Conservation (phyloP, 1,140 invertebrate genomes). For the Steinernema khuongi region DNA sequence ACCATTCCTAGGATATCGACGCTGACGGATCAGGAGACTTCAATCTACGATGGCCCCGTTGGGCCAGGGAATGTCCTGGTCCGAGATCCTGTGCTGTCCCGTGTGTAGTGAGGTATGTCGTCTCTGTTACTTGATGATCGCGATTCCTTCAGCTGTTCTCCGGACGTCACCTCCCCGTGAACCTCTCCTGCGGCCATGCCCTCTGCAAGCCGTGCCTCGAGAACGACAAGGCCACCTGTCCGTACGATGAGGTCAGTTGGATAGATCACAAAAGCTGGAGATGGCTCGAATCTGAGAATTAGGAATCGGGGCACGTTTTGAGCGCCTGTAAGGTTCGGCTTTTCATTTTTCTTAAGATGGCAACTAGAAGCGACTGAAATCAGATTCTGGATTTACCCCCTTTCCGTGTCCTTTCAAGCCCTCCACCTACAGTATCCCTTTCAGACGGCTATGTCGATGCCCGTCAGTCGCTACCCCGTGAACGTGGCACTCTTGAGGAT, state of each 20-base stretch:
- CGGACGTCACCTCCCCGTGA: constrained; percentile 39
- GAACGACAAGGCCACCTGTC: constrained; percentile 6
- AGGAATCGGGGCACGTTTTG: too few relatives aligned
- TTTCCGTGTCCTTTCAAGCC: background rate
- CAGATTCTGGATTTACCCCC: too few relatives aligned
- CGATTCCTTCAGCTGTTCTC: constrained; percentile 42
- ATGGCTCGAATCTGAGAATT: too few relatives aligned
- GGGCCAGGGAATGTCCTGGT: constrained; percentile 42
- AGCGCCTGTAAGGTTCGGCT: too few relatives aligned
- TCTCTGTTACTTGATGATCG: constrained; percentile 4
- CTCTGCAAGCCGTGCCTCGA: constrained; percentile 40
- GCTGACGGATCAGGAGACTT: background rate
- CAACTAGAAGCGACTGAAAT: too few relatives aligned
- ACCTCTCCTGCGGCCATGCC: constrained; percentile 46
- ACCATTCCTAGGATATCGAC: background rate
- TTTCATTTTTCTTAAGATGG: too few relatives aligned
- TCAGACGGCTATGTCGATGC: constrained; percentile 24
- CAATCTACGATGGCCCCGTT: constrained; percentile 39
- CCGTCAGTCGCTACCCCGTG: constrained; percentile 23
- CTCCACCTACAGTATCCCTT: background rate
- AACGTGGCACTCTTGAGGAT: constrained; percentile 32
- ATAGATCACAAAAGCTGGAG: background rate
- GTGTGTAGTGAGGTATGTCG: constrained; percentile 40
- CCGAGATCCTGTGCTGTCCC: constrained; percentile 50
- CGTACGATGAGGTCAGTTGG: constrained; percentile 25